phyloP scores from a whole-genome alignment of 1,140 invertebrate species.

The Monomorium pharaonis region DNA sequence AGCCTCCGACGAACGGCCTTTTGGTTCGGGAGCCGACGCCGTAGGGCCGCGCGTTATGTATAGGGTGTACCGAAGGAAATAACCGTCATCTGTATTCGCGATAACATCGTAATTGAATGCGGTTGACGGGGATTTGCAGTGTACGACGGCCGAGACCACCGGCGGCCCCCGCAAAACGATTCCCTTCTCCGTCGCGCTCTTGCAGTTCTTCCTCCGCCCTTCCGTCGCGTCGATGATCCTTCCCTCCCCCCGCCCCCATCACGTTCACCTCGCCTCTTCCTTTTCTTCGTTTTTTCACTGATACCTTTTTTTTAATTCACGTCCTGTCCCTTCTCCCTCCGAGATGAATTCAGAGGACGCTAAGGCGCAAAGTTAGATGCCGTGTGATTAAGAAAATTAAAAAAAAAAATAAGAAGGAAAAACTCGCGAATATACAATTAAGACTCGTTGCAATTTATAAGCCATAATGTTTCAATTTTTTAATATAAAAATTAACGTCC shows the following conservation, averaged over 20 bases:
- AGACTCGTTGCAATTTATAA: neutral
- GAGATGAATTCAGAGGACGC: neutral
- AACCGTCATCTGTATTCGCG: conserved; percentile 87
- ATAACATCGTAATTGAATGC: conserved; percentile 87
- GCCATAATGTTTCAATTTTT: neutral
- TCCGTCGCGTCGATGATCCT: conserved; percentile 30
- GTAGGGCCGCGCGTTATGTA: conserved; percentile 79
- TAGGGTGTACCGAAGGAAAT: conserved; percentile 86
- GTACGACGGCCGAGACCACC: conserved; percentile 76
- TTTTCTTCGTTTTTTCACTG: neutral
- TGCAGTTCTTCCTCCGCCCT: conserved; percentile 54
- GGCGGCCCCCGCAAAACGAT: conserved; percentile 62
- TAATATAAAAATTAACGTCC: conserved; percentile 16
- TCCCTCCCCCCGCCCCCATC: neutral
- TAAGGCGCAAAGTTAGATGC: neutral
- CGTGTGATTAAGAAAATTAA: neutral
- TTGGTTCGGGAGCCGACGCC: conserved; percentile 80
- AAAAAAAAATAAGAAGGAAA: neutral
- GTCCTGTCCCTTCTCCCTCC: neutral
- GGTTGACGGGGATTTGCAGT: conserved; percentile 86
- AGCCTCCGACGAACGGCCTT: conserved; percentile 72
- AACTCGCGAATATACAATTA: neutral
- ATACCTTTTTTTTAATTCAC: neutral
- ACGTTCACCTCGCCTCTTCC: neutral
- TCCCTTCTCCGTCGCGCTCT: conserved; percentile 67